These are phyloP conservation scores for Salvelinus namaycush DNA, from an alignment of 2,113 vertebrate species.

Conservation along the genomic window DNA sequence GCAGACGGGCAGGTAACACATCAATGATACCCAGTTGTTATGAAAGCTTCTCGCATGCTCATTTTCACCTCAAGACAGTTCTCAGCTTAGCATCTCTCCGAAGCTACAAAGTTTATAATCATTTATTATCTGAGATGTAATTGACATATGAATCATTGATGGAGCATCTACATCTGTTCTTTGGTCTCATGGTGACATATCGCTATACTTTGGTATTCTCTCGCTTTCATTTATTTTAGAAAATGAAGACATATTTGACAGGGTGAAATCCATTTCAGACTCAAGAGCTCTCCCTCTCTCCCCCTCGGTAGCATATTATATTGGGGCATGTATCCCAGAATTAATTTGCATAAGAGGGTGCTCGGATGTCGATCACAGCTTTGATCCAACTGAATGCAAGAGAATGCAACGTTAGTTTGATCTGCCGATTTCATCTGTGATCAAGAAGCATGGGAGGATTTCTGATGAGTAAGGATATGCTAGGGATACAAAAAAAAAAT, in stretches of 20 bases:
- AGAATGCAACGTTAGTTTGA: not conserved
- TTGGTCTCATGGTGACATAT: conserved; percentile 32
- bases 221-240: conserved; percentile 48
- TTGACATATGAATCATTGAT: conserved; percentile 60
- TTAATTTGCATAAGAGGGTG: conserved; percentile 6
- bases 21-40: not conserved
- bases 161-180: conserved; percentile 38
- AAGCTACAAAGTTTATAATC: conserved; percentile 26
- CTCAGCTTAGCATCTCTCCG: conserved; percentile 37
- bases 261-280: conserved; percentile 32
- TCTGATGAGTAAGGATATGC: not conserved
- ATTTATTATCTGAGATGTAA: conserved; percentile 44
- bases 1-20: not conserved
- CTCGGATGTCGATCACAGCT: conserved; percentile 1
- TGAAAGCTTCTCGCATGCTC: conserved; percentile 15
- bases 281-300: conserved; percentile 31
- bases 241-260: conserved; percentile 60
- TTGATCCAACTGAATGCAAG: conserved; percentile 6
- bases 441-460: not conserved
- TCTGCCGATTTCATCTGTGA: not conserved
- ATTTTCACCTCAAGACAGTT: conserved; percentile 39
- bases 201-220: conserved; percentile 22
- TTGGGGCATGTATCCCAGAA: not conserved
- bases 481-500: not conserved
- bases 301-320: conserved; percentile 1